Evolutionary conservation across 2,888 invertebrate genomes (phyloP).

Genomic region (Hyalella azteca): DNA sequence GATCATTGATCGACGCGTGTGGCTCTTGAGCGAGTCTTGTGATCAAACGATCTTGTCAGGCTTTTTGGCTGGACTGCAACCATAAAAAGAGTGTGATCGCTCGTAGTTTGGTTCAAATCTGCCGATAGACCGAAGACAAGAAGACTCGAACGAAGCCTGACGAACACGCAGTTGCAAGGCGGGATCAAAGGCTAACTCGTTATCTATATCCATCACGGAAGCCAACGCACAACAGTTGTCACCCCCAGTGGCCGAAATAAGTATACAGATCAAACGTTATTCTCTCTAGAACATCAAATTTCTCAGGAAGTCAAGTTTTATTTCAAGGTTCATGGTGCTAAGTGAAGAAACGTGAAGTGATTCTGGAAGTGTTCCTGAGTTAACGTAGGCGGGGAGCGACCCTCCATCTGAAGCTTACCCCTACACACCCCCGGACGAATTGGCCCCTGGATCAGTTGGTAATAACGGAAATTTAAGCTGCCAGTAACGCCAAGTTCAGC

Average conservation of each 20-base stretch:
- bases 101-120: not conserved
- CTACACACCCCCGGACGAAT: no score
- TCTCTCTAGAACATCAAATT: no score
- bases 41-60: not conserved
- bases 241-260: not conserved
- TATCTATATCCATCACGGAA: no score
- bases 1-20: constrained; percentile 19
- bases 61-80: not conserved
- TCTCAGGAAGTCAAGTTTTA: not conserved
- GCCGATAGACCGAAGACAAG: not conserved
- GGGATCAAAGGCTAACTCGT: no score
- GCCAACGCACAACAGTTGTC: not conserved
- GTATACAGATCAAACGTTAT: no score
- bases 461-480: not conserved
- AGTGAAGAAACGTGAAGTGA: not conserved
- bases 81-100: not conserved
- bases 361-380: not conserved
- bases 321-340: not conserved
- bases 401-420: no score
- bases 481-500: not conserved
- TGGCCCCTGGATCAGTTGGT: no score
- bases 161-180: not conserved
- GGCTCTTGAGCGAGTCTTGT: not conserved
- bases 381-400: constrained; percentile 5
- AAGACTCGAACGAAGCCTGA: not conserved